A percentile compares a stretch with the other conserved stretches of the same genome.
These are phyloP conservation scores for Drosophila setosimentum DNA, from an alignment of 2,888 invertebrate genomes.

Conservation along the genomic window DNA sequence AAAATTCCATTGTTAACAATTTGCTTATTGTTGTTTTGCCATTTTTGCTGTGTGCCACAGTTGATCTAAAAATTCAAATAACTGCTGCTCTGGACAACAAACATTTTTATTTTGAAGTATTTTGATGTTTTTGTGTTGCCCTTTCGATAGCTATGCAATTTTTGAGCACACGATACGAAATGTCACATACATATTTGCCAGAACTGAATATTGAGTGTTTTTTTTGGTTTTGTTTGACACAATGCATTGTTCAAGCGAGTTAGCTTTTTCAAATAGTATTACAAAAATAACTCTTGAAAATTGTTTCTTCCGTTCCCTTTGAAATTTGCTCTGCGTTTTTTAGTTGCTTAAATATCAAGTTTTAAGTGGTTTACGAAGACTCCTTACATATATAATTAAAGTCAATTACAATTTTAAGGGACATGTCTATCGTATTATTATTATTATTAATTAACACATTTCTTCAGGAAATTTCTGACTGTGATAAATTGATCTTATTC, in stretches of 20 bases:
- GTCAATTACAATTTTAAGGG: too few relatives aligned
- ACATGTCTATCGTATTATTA: too few relatives aligned
- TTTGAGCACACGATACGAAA: background rate
- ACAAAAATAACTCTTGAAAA: too few relatives aligned
- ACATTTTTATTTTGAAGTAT: background rate
- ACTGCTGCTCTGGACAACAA: background rate
- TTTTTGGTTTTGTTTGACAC: background rate
- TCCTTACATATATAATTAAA: too few relatives aligned
- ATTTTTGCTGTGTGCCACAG: background rate
- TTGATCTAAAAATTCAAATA: background rate
- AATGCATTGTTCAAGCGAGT: background rate
- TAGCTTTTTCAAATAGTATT: background rate
- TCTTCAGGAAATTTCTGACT: background rate
- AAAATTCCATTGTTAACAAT: slow-evolving; percentile 20
- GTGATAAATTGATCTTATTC: background rate
- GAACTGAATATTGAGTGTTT: background rate
- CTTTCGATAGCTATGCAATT: background rate
- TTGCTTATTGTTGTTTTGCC: background rate
- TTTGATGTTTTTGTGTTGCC: background rate
- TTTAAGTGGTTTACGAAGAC: too few relatives aligned
- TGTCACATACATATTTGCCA: background rate
- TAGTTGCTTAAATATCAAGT: background rate
- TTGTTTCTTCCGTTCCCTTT: background rate
- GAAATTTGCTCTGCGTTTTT: background rate
- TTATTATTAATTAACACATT: too few relatives aligned